phyloP scores from a whole-genome alignment of 2,888 invertebrate species.

The Phrixothrix hirtus region DNA sequence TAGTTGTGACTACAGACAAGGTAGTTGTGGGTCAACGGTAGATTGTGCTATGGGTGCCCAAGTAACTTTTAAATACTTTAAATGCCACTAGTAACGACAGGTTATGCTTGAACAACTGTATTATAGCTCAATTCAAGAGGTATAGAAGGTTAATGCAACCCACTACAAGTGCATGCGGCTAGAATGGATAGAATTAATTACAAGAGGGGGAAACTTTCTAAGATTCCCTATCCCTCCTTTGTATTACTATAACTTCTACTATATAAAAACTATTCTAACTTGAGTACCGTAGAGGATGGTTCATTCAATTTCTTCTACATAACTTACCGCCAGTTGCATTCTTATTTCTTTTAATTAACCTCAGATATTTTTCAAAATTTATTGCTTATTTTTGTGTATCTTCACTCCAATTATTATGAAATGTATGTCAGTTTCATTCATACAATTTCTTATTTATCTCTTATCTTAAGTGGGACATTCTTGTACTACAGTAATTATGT shows the following conservation, averaged over 20 bases:
- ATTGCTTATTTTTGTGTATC: too few relatives aligned
- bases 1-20: constrained; percentile 34
- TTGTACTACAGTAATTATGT: too few relatives aligned
- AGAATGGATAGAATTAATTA: constrained; percentile 35
- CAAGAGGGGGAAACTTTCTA: constrained; percentile 48
- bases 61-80: constrained; percentile 19
- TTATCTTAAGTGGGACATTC: too few relatives aligned
- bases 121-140: constrained; percentile 41
- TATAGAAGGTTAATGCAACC: constrained; percentile 46
- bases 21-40: constrained; percentile 48
- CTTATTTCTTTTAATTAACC: too few relatives aligned
- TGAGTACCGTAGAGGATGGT: too few relatives aligned
- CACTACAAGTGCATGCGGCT: constrained; percentile 33
- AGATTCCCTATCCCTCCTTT: constrained; percentile 37
- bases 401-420: neutral
- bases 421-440: neutral
- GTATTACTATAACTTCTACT: neutral
- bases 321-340: neutral
- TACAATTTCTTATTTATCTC: neutral
- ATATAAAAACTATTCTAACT: too few relatives aligned
- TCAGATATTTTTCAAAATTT: too few relatives aligned
- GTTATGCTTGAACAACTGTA: constrained; percentile 37
- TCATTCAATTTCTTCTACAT: neutral
- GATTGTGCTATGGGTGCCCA: constrained; percentile 43
- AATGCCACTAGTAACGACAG: constrained; percentile 4